These are phyloP conservation scores for Stegostoma tigrinum DNA, from an alignment of 2,113 vertebrate species.

Conservation along the genomic window DNA sequence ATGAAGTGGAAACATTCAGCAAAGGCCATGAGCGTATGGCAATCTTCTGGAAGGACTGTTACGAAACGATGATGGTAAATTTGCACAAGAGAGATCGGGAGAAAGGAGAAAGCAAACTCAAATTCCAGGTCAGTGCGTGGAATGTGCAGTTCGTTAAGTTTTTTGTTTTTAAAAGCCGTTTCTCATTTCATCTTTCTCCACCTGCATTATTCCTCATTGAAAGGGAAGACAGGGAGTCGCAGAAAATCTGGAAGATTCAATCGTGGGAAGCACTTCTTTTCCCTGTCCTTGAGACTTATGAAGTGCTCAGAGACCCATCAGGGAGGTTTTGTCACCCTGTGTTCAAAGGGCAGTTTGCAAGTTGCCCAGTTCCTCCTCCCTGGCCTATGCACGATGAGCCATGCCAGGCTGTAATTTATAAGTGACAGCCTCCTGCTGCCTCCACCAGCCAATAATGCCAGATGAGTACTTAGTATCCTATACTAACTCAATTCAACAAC, in stretches of 20 bases:
- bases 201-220: not conserved
- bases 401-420: not conserved
- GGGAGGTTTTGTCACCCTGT: not conserved
- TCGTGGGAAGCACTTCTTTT: not conserved
- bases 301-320: not conserved
- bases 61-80: constrained; percentile 86
- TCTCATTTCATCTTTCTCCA: not conserved
- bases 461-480: not conserved
- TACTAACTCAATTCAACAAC: not conserved
- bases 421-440: not conserved
- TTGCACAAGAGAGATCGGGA: constrained; percentile 84
- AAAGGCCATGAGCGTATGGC: constrained; percentile 80
- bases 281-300: not conserved
- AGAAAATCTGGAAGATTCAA: not conserved
- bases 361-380: not conserved
- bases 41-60: constrained; percentile 89
- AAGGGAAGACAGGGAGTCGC: not conserved
- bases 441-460: not conserved
- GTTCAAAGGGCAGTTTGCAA: not conserved
- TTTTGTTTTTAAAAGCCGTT: too few relatives aligned
- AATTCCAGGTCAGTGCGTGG: constrained; percentile 75
- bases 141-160: too few relatives aligned
- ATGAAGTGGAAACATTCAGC: constrained; percentile 85
- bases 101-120: constrained; percentile 90
- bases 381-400: not conserved